phyloP scores from a whole-genome alignment of 2,113 vertebrate genomes.

The Vimba vimba region DNA sequence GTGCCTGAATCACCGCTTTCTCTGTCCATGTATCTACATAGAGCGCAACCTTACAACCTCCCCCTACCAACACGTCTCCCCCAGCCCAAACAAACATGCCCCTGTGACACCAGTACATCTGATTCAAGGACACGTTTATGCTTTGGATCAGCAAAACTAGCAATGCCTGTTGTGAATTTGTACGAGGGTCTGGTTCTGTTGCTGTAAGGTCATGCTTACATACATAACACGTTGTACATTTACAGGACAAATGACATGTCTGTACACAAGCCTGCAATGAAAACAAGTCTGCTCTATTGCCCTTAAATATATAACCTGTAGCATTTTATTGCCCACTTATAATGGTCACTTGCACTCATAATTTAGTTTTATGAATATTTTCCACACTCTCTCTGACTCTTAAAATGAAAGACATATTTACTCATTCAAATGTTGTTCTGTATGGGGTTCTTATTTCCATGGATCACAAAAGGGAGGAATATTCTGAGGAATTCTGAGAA shows the following conservation, averaged over 20 bases:
- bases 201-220: neutral
- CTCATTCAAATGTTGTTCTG: neutral
- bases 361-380: neutral
- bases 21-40: neutral
- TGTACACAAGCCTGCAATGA: neutral
- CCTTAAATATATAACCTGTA: too few species aligned
- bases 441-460: too few species aligned
- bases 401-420: neutral
- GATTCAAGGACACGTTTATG: slow-evolving; percentile 14
- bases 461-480: too few species aligned
- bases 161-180: neutral
- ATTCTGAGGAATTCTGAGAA: too few species aligned
- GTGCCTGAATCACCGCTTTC: slow-evolving; percentile 32
- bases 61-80: neutral
- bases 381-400: slow-evolving; percentile 9
- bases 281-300: neutral
- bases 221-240: neutral
- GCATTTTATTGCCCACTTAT: neutral
- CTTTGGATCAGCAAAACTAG: slow-evolving; percentile 20
- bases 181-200: neutral
- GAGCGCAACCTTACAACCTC: slow-evolving; percentile 28
- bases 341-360: neutral
- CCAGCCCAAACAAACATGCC: slow-evolving; percentile 31
- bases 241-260: neutral
- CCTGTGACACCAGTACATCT: neutral